Base-by-base conservation (phyloP, 2,113 vertebrate species). In the Aplodontia rufa region DNA sequence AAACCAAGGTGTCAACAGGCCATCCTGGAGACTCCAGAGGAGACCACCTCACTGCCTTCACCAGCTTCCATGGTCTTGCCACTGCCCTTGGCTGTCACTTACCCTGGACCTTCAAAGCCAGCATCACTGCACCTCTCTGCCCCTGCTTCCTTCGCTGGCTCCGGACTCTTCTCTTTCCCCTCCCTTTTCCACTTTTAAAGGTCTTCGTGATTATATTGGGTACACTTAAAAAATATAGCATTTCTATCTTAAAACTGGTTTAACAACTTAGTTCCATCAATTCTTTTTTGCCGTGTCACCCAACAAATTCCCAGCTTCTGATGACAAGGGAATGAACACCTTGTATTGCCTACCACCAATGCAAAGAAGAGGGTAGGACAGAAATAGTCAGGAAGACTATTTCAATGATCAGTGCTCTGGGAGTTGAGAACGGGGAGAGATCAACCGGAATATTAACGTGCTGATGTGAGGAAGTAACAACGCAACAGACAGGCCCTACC, bases 71-170 rank as follows among this genome's bases (percentile, higher is more conserved):
- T 10, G 37, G 1, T 8, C 30, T 79, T 9, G 45, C 49, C 3
- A 0, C 1, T 0, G 17, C 6, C 17, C 47, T 30, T 32, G 45
- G 4, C 5, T 12, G 14, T 45, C 69, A 26, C n/a, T 37, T 24
- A 8, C 3, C 22, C 20, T 5, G 2, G 62, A 28, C 79, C 51
- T 45, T 89, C 53, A 53, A 84, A 76, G 45, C 37, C n/a, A 76
- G 16, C 24, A 12, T 3, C 0, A 2, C 4, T 28, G 51, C 4
- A 20, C 17, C 32, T 55, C 35, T 32, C 20, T 14, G 22, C 24
- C 19, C 32, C 40, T 1, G 16, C 8, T 32, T 10, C 35, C 37
- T 68, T 2, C 24, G 26, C 17, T 28, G n/a, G 30, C 68, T 53
- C n/a, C 37, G 60, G 7, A 47, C 7, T 76, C 16, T 75, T 40